Evolutionary conservation across 2,797 vertebrate species (phyloP), one percentile per base, ranked within the genome.

Genomic region (Lepilemur ruficaudatus): DNA sequence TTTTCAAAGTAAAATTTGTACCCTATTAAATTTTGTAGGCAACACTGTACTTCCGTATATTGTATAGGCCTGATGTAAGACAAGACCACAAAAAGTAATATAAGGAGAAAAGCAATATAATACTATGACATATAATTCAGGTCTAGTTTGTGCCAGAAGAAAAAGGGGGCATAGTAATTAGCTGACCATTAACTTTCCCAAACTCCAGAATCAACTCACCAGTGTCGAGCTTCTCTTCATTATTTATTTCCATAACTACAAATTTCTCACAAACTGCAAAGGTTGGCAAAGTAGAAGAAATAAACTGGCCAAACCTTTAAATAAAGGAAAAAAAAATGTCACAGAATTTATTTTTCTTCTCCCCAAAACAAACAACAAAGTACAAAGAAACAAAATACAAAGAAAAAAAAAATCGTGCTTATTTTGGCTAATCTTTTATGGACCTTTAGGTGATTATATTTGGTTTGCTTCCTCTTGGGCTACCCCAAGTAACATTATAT

Each of bases 211-310:
- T 8, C 46, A 65, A 98, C 98, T 98, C 98, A 99, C 99, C 99
- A 98, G 98, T 98, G 50, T 99, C 99, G 7, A 99, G 98, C 97
- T 99, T 99, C 98, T 99, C 99, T 98, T 99, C 99, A 8, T 99
- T 99, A 89, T 99, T 99, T 97, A 99, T 98, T 98, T 99, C 99
- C 99, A 99, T 99, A 92, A 99, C 98, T 25, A 99, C 99, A 98
- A 99, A 99, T 98, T 99, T 99, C 98, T 99, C 99, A 98, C 99
- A 99, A 92, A 99, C 99, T 0, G 99, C 99, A 93, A 99, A 99
- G 0, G 99, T 99, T 93, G 99, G 99, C 90, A 99, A 99, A 89
- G 99, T 99, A 41, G 99, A 99, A 89, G 99, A 99, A 98, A 99
- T 99, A 98, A 99, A 99, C 98, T 99, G 99, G 65, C 99, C 99